Percentiles rank a stretch among this genome's conserved stretches.
Evolutionary conservation across 2,888 invertebrate genomes (phyloP).

Genomic region (Eupithecia insigniata): DNA sequence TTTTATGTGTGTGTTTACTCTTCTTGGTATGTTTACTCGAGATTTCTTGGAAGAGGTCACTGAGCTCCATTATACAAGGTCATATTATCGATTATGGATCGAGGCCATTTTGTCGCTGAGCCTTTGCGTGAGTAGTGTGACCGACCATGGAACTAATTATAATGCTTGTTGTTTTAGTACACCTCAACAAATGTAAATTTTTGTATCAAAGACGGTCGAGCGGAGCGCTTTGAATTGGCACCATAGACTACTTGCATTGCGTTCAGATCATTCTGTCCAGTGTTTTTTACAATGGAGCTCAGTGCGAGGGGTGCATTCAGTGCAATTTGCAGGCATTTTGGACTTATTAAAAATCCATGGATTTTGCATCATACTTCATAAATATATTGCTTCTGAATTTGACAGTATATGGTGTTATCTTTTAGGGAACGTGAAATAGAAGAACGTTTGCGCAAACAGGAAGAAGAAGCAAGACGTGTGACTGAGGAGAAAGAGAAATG

Average conservation of each 20-base stretch:
- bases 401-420: background rate
- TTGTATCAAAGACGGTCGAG: background rate
- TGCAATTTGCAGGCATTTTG: background rate
- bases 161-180: background rate
- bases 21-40: background rate
- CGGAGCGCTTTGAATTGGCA: background rate
- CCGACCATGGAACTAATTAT: background rate
- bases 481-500: slow-evolving; percentile 77
- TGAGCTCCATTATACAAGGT: background rate
- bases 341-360: background rate
- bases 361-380: too few species aligned
- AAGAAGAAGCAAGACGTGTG: slow-evolving; percentile 73
- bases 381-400: background rate
- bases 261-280: background rate
- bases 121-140: background rate
- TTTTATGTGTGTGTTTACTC: background rate
- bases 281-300: background rate
- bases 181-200: background rate
- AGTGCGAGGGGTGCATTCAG: background rate
- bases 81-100: background rate
- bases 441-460: slow-evolving; percentile 89
- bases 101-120: background rate
- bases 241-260: background rate
- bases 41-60: background rate
- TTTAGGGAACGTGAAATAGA: slow-evolving; percentile 93